These are phyloP conservation scores for Drosophila lowei DNA, from an alignment of 1,140 invertebrate species.

Conservation along the genomic window DNA sequence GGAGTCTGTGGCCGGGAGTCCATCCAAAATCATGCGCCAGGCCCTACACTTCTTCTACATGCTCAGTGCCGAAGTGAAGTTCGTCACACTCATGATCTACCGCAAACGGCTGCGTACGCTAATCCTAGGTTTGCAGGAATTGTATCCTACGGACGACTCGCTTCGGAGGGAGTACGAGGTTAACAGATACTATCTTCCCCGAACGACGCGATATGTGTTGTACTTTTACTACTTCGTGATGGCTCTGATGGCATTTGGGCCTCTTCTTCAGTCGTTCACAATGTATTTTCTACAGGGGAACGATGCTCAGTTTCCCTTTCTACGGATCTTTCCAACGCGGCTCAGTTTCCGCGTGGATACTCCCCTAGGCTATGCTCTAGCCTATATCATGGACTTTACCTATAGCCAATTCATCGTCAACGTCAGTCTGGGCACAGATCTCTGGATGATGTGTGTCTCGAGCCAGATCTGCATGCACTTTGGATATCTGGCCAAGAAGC, in stretches of 20 bases:
- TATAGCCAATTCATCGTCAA: conserved; percentile 24
- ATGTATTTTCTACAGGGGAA: conserved; percentile 6
- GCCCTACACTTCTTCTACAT: no score
- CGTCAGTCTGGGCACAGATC: conserved; percentile 42
- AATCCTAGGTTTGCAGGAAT: not conserved
- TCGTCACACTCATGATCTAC: no score
- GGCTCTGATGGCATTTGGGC: conserved; percentile 11
- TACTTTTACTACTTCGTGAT: conserved; percentile 39
- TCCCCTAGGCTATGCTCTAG: conserved; percentile 9
- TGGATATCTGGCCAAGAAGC: conserved; percentile 23
- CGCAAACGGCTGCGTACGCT: no score
- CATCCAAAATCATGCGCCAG: no score
- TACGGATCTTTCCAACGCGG: conserved; percentile 40
- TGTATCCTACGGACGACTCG: conserved; percentile 28
- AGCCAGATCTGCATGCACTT: conserved; percentile 57
- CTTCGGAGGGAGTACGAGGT: conserved; percentile 10
- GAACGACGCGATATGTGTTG: conserved; percentile 18
- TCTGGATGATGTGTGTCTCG: conserved; percentile 57
- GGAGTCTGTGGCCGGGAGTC: no score
- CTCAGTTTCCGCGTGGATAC: not conserved
- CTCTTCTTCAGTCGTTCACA: conserved; percentile 22
- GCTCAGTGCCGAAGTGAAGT: no score
- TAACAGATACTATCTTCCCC: conserved; percentile 43
- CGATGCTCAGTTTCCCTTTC: conserved; percentile 19
- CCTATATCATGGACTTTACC: conserved; percentile 27